Evolutionary conservation across 1,140 invertebrate genomes (phyloP).

Genomic region (Hormaphis cornu): DNA sequence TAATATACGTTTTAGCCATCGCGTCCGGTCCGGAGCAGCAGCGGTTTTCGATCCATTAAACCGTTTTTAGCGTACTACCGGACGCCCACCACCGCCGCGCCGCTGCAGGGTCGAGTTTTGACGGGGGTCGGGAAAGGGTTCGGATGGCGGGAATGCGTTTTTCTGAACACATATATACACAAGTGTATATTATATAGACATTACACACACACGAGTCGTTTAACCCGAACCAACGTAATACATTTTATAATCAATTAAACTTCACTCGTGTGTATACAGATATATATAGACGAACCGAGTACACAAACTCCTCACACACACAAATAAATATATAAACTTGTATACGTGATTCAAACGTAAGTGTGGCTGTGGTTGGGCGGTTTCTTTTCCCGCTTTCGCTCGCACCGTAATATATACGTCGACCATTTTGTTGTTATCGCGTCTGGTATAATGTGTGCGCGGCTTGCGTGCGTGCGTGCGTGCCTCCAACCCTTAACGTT

Average conservation of each 20-base stretch:
- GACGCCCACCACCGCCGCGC: neutral
- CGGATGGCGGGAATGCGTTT: neutral
- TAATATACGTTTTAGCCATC: conserved; percentile 7
- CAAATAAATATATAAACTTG: neutral
- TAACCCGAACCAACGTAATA: conserved; percentile 31
- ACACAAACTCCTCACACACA: too few species aligned
- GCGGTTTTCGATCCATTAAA: conserved; percentile 33
- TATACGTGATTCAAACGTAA: neutral
- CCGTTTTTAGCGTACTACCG: conserved; percentile 28
- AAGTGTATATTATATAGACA: neutral
- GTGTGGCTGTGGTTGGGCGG: conserved; percentile 17
- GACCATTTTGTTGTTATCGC: conserved; percentile 1
- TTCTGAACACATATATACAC: neutral
- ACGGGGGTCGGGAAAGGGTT: neutral
- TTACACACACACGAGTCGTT: conserved; percentile 22
- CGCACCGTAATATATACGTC: neutral
- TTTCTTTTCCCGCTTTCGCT: conserved; percentile 18
- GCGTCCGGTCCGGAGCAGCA: conserved; percentile 23
- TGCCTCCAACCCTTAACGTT: neutral
- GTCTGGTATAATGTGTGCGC: neutral
- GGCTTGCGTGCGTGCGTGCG: neutral
- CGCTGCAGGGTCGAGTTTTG: neutral
- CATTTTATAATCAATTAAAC: conserved; percentile 32
- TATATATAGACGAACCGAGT: neutral
- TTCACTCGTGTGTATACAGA: neutral